These are phyloP conservation scores for Coregonus suidteri DNA, from an alignment of 2,797 vertebrate species.

Conservation along the genomic window DNA sequence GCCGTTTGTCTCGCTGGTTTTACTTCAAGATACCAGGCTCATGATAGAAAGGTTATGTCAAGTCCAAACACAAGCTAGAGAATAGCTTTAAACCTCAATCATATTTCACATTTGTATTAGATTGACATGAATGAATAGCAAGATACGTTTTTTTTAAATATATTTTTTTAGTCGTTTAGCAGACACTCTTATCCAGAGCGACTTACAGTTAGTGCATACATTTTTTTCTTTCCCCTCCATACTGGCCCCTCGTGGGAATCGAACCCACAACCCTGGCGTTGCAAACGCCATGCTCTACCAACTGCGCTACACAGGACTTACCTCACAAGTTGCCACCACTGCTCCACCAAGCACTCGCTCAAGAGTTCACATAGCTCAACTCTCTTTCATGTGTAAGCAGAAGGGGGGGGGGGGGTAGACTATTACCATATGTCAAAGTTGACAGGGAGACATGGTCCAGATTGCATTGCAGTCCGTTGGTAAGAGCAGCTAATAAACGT, in stretches of 20 bases:
- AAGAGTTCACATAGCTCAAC: background rate
- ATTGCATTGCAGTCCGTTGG: slow-evolving; percentile 28
- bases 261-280: no score
- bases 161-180: no score
- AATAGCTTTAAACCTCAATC: background rate
- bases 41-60: no score
- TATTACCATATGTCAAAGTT: slow-evolving; percentile 29
- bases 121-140: background rate
- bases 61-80: background rate
- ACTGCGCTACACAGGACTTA: no score
- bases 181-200: no score
- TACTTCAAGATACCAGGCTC: background rate
- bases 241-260: no score
- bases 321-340: background rate
- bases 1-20: slow-evolving; percentile 34
- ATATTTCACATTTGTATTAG: background rate
- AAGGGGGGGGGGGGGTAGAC: slow-evolving; percentile 3
- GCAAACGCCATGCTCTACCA: no score
- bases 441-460: slow-evolving; percentile 18
- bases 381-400: slow-evolving; percentile 10
- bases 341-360: background rate
- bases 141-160: background rate
- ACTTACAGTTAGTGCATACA: no score
- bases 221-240: no score
- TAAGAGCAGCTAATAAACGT: slow-evolving; percentile 48